These are phyloP conservation scores for Cotesia typhae DNA, from an alignment of 1,140 invertebrate species.

Conservation along the genomic window DNA sequence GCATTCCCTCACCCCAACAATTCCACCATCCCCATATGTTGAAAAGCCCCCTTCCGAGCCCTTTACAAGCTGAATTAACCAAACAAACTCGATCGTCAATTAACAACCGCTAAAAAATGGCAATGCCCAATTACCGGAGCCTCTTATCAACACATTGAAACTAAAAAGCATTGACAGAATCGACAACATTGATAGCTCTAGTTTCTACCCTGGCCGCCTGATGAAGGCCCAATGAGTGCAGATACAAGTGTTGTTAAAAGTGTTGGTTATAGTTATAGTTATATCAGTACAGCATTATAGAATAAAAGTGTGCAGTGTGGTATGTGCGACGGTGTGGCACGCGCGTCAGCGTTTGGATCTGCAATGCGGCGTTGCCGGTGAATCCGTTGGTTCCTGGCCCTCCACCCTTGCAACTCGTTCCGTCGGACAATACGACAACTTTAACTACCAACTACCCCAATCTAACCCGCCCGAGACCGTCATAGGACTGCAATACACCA, in stretches of 20 bases:
- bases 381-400: slow-evolving; percentile 39
- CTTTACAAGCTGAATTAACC: too few species aligned
- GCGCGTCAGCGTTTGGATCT: slow-evolving; percentile 59
- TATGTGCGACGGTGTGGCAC: slow-evolving; percentile 22
- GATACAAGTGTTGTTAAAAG: background rate
- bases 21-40: too few species aligned
- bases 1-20: too few species aligned
- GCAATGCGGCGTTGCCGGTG: slow-evolving; percentile 63
- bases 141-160: too few species aligned
- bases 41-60: too few species aligned
- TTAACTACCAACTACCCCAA: background rate
- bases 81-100: too few species aligned
- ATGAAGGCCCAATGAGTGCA: slow-evolving; percentile 11
- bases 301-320: slow-evolving; percentile 1
- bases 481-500: background rate
- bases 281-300: background rate
- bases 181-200: too few species aligned
- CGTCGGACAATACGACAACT: slow-evolving; percentile 1
- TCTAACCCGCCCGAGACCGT: background rate
- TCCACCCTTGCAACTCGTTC: background rate
- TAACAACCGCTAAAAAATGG: too few species aligned
- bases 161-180: too few species aligned
- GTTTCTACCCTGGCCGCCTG: background rate
- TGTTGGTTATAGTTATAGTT: background rate
- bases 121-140: too few species aligned